A percentile compares a stretch with the other conserved stretches of the same genome.
Evolutionary conservation across 2,888 invertebrate species (phyloP).

Genomic region (Phlogophora meticulosa): DNA sequence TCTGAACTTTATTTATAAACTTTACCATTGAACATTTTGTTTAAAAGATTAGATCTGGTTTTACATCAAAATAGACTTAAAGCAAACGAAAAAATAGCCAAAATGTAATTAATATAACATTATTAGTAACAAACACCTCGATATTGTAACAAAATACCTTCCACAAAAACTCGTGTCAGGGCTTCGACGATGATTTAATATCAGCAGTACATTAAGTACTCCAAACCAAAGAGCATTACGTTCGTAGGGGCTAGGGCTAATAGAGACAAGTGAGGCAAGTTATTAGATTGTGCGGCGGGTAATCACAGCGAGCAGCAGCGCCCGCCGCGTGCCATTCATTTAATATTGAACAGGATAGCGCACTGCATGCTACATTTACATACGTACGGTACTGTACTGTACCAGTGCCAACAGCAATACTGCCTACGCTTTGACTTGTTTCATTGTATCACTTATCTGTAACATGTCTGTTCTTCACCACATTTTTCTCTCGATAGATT

Average conservation of each 20-base stretch:
- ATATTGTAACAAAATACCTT: neutral
- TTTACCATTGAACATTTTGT: neutral
- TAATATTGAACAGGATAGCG: constrained; percentile 82
- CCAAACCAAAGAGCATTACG: constrained; percentile 33
- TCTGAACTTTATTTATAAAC: constrained; percentile 29
- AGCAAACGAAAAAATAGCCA: neutral
- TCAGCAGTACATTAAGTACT: constrained; percentile 19
- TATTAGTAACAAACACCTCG: neutral
- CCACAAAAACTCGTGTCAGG: neutral
- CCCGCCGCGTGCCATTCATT: constrained; percentile 77
- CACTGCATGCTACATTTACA: constrained; percentile 69
- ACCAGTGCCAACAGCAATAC: constrained; percentile 56
- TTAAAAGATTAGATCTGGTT: constrained; percentile 26
- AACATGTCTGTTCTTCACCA: constrained; percentile 21
- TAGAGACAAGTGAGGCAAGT: constrained; percentile 73
- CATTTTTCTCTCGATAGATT: constrained; percentile 31
- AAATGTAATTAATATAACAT: neutral
- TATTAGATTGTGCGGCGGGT: constrained; percentile 75
- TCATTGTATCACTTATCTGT: constrained; percentile 47
- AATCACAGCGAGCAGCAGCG: constrained; percentile 76
- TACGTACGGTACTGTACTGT: constrained; percentile 51
- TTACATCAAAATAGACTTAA: neutral
- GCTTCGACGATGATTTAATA: constrained; percentile 7
- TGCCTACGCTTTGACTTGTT: constrained; percentile 49
- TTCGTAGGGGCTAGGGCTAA: constrained; percentile 60